phyloP scores from a whole-genome alignment of 2,888 invertebrate genomes.

The Adelognathus sp. region DNA sequence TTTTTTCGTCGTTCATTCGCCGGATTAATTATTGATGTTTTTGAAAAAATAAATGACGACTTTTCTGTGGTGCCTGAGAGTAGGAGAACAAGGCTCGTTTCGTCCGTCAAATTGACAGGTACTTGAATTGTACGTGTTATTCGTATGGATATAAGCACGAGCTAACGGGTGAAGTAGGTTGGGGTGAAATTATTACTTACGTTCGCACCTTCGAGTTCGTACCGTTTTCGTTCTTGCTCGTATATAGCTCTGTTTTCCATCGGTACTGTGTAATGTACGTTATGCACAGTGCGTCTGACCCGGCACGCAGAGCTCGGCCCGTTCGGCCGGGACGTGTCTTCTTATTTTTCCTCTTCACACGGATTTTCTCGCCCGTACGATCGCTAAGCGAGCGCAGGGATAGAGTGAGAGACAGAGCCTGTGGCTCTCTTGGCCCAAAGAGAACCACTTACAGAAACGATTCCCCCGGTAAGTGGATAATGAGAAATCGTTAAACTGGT shows the following conservation, averaged over 20 bases:
- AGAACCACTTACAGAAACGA: conserved; percentile 69
- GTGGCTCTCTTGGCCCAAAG: conserved; percentile 44
- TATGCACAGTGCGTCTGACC: conserved; percentile 50
- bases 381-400: conserved; percentile 47
- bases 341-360: conserved; percentile 31
- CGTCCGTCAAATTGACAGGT: background rate
- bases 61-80: too few species aligned
- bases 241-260: conserved; percentile 11
- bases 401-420: too few species aligned
- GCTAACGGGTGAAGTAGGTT: conserved; percentile 5
- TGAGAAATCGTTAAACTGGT: conserved; percentile 71
- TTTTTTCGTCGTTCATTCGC: too few species aligned
- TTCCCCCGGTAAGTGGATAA: conserved; percentile 69
- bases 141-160: background rate
- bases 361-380: conserved; percentile 35
- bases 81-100: too few species aligned
- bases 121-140: background rate
- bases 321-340: background rate
- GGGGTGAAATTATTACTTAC: conserved; percentile 50
- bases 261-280: conserved; percentile 27
- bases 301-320: conserved; percentile 39
- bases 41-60: too few species aligned
- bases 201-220: conserved; percentile 55
- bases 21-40: too few species aligned
- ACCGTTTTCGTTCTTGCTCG: conserved; percentile 19